Conservation (phyloP, 2,113 vertebrate genomes). For the Gorsachius goisagi region DNA sequence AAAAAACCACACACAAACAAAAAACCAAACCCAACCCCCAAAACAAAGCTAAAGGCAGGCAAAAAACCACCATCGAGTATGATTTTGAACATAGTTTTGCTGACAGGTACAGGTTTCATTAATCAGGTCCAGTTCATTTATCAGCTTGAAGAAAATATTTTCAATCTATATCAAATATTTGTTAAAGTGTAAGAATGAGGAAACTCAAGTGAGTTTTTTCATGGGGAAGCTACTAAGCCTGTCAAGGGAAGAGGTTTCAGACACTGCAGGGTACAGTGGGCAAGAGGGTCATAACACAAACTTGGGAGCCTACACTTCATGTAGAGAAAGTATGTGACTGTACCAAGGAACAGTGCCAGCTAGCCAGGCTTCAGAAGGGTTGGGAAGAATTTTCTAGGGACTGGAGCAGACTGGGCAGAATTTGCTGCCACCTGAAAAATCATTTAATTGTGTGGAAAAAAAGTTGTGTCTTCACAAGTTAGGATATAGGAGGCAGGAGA, state of each 20-base stretch:
- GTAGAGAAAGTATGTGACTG: not conserved
- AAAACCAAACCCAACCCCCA: too few relatives aligned
- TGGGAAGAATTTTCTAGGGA: not conserved
- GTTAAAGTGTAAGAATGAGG: not conserved
- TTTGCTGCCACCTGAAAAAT: not conserved
- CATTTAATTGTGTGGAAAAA: not conserved
- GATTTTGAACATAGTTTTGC: not conserved
- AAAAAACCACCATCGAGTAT: not conserved
- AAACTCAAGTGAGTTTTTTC: not conserved
- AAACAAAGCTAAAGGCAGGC: not conserved
- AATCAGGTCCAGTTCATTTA: not conserved
- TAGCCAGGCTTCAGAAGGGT: not conserved
- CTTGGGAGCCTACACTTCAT: not conserved
- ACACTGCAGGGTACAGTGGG: not conserved
- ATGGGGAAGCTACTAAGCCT: not conserved
- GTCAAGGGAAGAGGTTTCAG: not conserved
- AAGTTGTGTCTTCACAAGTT: not conserved
- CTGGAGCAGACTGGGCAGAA: not conserved
- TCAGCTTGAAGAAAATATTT: not conserved
- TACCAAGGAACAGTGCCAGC: not conserved
- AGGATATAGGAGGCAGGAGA: not conserved
- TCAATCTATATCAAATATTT: not conserved
- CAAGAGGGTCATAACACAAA: not conserved
- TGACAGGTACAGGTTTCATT: not conserved
- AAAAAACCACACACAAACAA: too few relatives aligned